Evolutionary conservation across 2,888 invertebrate species (phyloP).

Genomic region (Thysanoteuthis rhombus): DNA sequence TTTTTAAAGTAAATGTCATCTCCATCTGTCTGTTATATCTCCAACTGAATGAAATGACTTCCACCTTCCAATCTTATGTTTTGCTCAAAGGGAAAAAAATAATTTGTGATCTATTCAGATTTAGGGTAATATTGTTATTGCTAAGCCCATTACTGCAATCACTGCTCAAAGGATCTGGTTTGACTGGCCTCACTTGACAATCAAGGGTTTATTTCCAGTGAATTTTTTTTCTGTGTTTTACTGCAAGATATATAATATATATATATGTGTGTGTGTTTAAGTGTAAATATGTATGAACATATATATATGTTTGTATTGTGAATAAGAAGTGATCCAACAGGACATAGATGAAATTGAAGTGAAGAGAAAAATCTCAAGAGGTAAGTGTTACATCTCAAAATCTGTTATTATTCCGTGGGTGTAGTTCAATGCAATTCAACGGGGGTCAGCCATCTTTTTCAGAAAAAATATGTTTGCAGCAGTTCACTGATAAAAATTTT

Average conservation of each 20-base stretch:
- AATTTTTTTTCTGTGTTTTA: neutral
- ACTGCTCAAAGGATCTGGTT: neutral
- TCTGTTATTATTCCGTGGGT: no score
- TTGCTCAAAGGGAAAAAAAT: neutral
- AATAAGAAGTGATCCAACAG: no score
- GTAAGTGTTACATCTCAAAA: no score
- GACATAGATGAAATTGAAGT: no score
- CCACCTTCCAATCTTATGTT: neutral
- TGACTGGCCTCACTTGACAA: neutral
- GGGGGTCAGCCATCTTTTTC: no score
- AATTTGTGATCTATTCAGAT: neutral
- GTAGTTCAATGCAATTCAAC: no score
- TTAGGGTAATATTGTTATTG: neutral
- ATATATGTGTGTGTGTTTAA: no score
- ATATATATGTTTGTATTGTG: no score
- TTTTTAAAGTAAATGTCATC: neutral
- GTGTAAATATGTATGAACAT: no score
- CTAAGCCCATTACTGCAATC: neutral
- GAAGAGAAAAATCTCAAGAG: no score
- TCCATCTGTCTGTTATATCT: neutral
- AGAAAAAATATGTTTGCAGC: no score
- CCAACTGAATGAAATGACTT: slow-evolving; percentile 12
- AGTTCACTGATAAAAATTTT: no score
- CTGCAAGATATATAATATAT: neutral
- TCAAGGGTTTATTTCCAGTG: neutral